phyloP scores from a whole-genome alignment of 2,888 invertebrate species.

The Drosophila differens region DNA sequence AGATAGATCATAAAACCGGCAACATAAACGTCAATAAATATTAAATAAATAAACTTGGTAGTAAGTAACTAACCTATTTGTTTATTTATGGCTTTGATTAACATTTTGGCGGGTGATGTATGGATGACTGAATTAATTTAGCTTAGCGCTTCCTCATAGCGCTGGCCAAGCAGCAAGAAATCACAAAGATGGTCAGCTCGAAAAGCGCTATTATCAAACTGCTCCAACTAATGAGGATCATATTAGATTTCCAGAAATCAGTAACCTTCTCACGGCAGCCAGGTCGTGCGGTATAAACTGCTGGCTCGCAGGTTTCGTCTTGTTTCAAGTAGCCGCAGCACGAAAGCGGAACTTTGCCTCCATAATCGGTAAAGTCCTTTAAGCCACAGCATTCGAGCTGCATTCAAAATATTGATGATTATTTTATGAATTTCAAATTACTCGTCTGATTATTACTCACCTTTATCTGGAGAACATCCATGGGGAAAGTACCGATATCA shows the following conservation, averaged over 20 bases:
- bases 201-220: constrained; percentile 89
- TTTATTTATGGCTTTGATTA: constrained; percentile 60
- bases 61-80: constrained; percentile 29
- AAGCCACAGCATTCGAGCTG: constrained; percentile 83
- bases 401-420: constrained; percentile 5
- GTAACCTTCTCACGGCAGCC: constrained; percentile 81
- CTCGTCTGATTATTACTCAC: constrained; percentile 61
- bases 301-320: constrained; percentile 46
- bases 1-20: constrained; percentile 39
- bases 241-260: constrained; percentile 83
- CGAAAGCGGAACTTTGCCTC: constrained; percentile 64
- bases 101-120: constrained; percentile 22
- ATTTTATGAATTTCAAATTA: neutral
- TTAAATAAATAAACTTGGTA: neutral
- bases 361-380: constrained; percentile 58
- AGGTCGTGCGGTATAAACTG: constrained; percentile 45
- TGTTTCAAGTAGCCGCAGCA: constrained; percentile 77
- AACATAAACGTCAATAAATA: constrained; percentile 10
- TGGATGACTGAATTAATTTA: neutral
- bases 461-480: constrained; percentile 78
- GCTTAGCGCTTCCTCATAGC: constrained; percentile 89
- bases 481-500: constrained; percentile 67
- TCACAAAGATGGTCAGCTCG: constrained; percentile 91
- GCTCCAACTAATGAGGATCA: constrained; percentile 87
- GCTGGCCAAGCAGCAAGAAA: constrained; percentile 93